phyloP scores from a whole-genome alignment of 2,113 vertebrate genomes.

The Tetrao urogallus region DNA sequence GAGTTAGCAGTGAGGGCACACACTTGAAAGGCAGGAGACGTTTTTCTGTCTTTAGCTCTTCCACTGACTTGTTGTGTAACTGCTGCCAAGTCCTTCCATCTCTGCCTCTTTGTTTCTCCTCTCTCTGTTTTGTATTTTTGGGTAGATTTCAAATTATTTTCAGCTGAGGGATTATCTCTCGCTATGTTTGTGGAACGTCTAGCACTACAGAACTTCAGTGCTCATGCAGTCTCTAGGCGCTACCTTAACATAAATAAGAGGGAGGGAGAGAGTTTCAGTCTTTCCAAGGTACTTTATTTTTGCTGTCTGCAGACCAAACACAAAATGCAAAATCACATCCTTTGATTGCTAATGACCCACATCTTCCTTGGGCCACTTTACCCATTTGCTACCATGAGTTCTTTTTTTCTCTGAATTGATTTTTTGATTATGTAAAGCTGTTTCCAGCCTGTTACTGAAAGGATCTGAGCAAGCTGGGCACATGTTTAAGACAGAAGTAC shows the following conservation, averaged over 20 bases:
- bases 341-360: background rate
- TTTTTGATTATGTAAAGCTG: background rate
- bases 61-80: background rate
- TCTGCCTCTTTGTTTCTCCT: conserved; percentile 13
- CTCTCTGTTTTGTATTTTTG: conserved; percentile 36
- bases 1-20: background rate
- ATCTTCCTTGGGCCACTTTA: background rate
- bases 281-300: conserved; percentile 36
- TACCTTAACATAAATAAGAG: conserved; percentile 52
- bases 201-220: background rate
- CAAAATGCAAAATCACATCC: background rate
- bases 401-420: background rate
- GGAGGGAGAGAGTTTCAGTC: conserved; percentile 2
- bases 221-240: conserved; percentile 5
- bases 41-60: conserved; percentile 5
- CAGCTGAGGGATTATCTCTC: conserved; percentile 44
- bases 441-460: background rate
- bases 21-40: background rate
- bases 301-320: background rate
- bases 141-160: conserved; percentile 52
- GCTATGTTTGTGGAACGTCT: conserved; percentile 53
- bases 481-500: background rate
- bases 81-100: conserved; percentile 15
- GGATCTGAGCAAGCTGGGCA: background rate
- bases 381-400: background rate